Evolutionary conservation across 2,888 invertebrate species (phyloP).

Genomic region (Scrobipalpa atriplicella): DNA sequence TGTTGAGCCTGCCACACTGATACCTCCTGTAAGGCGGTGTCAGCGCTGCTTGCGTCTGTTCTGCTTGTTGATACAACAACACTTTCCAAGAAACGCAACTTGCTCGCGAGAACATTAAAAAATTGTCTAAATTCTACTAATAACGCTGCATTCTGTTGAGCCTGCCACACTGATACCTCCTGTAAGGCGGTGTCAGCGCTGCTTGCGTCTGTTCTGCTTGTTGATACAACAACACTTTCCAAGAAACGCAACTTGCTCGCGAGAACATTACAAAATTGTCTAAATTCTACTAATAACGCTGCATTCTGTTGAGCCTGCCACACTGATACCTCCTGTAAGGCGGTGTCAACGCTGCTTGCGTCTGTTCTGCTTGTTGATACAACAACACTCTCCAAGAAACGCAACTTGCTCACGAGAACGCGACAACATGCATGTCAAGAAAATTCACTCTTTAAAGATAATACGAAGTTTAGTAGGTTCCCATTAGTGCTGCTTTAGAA

Average conservation of each 20-base stretch:
- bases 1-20: too few species aligned
- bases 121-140: too few species aligned
- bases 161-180: too few species aligned
- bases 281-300: too few species aligned
- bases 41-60: not conserved
- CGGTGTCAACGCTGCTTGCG: not conserved
- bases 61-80: not conserved
- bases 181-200: not conserved
- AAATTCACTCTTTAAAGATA: not conserved
- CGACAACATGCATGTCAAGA: not conserved
- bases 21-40: too few species aligned
- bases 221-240: too few species aligned
- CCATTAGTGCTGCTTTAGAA: too few species aligned
- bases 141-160: too few species aligned
- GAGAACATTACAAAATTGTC: too few species aligned
- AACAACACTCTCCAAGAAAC: not conserved
- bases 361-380: slow-evolving; percentile 2
- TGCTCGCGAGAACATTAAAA: not conserved
- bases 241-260: too few species aligned
- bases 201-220: not conserved
- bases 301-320: not conserved
- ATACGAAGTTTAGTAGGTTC: not conserved
- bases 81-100: not conserved
- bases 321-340: not conserved
- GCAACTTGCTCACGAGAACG: not conserved